A percentile compares a stretch with the other conserved stretches of the same genome.
phyloP scores from a whole-genome alignment of 2,888 invertebrate genomes.

The Stomorhina lunata region DNA sequence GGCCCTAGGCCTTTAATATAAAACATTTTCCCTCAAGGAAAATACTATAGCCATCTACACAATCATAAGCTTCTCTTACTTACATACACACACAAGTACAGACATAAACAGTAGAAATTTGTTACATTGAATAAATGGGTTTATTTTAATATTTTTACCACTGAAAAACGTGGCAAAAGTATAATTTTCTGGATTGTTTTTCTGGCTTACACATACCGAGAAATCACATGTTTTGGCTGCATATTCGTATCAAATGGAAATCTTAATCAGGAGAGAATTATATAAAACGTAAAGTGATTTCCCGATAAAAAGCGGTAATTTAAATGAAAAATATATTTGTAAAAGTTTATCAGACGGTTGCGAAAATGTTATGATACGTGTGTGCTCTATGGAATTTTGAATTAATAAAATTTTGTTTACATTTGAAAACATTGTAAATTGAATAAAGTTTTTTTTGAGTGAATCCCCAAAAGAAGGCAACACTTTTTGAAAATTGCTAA shows the following conservation, averaged over 20 bases:
- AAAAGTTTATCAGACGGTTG: background rate
- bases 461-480: too few species aligned
- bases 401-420: too few species aligned
- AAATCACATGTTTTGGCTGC: background rate
- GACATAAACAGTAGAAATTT: slow-evolving; percentile 58
- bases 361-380: background rate
- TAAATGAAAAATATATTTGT: background rate
- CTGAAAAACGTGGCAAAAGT: slow-evolving; percentile 22
- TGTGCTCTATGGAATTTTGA: too few species aligned
- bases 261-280: background rate
- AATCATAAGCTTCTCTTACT: background rate
- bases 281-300: background rate
- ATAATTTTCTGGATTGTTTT: background rate
- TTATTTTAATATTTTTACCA: slow-evolving; percentile 25
- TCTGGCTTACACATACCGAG: background rate
- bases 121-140: slow-evolving; percentile 3
- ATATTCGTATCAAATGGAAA: too few species aligned
- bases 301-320: background rate
- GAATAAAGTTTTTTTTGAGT: too few species aligned
- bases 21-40: too few species aligned
- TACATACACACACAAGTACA: slow-evolving; percentile 2
- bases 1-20: too few species aligned
- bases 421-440: too few species aligned
- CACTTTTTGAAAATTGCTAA: too few species aligned
- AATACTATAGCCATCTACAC: too few species aligned